These are phyloP conservation scores for Lamellibrachia columna DNA, from an alignment of 2,888 invertebrate genomes.

Conservation along the genomic window DNA sequence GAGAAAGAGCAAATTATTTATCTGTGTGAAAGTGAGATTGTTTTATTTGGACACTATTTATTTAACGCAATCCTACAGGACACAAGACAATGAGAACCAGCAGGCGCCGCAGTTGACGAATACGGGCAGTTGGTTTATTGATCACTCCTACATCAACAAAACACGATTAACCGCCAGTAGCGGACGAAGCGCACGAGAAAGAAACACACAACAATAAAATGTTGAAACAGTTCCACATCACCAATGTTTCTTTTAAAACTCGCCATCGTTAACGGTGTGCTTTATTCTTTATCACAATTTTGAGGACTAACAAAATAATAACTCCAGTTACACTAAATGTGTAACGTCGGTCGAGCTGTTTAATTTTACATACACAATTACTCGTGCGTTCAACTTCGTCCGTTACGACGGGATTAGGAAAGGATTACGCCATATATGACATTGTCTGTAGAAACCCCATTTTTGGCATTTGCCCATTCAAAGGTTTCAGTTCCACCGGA, in stretches of 20 bases:
- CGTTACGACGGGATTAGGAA: neutral
- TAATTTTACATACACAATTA: neutral
- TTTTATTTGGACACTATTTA: too few species aligned
- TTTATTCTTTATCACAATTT: neutral
- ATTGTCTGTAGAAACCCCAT: neutral
- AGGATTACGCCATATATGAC: neutral
- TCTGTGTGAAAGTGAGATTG: too few species aligned
- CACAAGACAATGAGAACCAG: neutral
- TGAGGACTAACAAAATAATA: neutral
- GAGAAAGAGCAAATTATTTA: too few species aligned
- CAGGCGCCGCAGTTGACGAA: neutral
- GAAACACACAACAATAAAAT: neutral
- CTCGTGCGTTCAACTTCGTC: neutral
- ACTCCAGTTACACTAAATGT: neutral
- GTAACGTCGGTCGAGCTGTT: neutral
- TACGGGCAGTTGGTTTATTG: neutral
- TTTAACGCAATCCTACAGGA: neutral
- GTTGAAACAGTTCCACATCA: neutral
- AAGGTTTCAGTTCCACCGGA: neutral
- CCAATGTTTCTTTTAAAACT: neutral
- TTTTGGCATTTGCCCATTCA: neutral
- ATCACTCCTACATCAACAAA: neutral
- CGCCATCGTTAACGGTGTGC: neutral
- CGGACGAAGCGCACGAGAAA: neutral
- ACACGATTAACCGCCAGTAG: neutral